Percentiles rank a stretch among this genome's conserved stretches.
Conservation (phyloP, 2,888 invertebrate species). For the Agrochola lychnidis region DNA sequence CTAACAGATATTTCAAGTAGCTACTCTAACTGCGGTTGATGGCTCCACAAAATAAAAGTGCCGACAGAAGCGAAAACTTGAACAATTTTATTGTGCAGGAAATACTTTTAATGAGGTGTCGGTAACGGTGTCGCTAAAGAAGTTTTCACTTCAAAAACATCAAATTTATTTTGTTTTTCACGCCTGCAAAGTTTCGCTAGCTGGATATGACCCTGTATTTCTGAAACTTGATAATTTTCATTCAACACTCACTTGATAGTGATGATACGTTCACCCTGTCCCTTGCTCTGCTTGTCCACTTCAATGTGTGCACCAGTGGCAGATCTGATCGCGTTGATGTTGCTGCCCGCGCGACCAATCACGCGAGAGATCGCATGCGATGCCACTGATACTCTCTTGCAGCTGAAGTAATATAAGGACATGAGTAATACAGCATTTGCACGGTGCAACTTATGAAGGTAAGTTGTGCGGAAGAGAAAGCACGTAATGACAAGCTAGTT, state of each 20-base stretch:
- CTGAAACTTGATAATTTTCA: neutral
- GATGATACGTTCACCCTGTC: constrained; percentile 97
- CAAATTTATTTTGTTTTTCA: too few species aligned
- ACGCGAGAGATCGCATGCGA: constrained; percentile 98
- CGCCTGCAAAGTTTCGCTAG: neutral
- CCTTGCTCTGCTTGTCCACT: constrained; percentile 99
- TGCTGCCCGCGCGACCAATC: constrained; percentile 99
- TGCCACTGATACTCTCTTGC: constrained; percentile 98
- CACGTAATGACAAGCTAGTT: neutral
- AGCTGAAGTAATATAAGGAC: constrained; percentile 81
- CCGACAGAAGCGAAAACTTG: too few species aligned
- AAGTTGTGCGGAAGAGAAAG: neutral
- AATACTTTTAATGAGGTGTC: too few species aligned
- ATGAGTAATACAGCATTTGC: neutral
- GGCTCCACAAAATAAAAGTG: too few species aligned
- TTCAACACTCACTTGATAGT: constrained; percentile 94
- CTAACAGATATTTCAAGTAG: too few species aligned
- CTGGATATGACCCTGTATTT: neutral
- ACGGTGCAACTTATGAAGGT: neutral
- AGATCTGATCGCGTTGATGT: constrained; percentile 99
- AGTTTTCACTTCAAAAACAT: too few species aligned
- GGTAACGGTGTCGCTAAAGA: too few species aligned
- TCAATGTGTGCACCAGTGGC: constrained; percentile 99
- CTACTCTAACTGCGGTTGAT: too few species aligned
- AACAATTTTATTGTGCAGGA: too few species aligned